Evolutionary conservation across 2,888 invertebrate genomes (phyloP).

Genomic region (Bombyx huttoni): DNA sequence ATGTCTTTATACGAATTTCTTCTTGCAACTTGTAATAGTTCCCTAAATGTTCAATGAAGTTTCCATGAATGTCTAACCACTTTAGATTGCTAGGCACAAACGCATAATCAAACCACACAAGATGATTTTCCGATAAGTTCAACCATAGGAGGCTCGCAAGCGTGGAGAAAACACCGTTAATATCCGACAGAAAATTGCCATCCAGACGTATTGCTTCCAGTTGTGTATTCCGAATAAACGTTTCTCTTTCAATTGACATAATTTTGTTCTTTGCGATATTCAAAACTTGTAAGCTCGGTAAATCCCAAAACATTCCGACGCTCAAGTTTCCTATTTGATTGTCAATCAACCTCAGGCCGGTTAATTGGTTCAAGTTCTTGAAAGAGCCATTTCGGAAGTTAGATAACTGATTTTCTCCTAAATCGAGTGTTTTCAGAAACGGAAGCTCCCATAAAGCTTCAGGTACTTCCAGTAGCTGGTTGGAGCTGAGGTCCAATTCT

Average conservation of each 20-base stretch:
- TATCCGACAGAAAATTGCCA: slow-evolving; percentile 89
- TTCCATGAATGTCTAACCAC: slow-evolving; percentile 92
- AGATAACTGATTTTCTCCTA: slow-evolving; percentile 92
- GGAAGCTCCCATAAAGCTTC: slow-evolving; percentile 85
- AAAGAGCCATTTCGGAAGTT: slow-evolving; percentile 88
- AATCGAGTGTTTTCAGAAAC: slow-evolving; percentile 88
- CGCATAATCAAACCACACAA: slow-evolving; percentile 94
- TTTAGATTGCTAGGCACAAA: slow-evolving; percentile 91
- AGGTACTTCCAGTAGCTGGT: slow-evolving; percentile 85
- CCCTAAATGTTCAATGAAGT: slow-evolving; percentile 88
- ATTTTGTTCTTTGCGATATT: slow-evolving; percentile 93
- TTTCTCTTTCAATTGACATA: slow-evolving; percentile 85
- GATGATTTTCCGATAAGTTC: slow-evolving; percentile 91
- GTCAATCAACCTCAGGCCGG: slow-evolving; percentile 88
- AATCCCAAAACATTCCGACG: slow-evolving; percentile 88
- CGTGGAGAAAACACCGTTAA: slow-evolving; percentile 91
- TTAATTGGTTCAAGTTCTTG: slow-evolving; percentile 87
- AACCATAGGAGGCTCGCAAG: slow-evolving; percentile 88
- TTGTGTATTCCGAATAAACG: slow-evolving; percentile 85
- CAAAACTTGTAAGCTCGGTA: slow-evolving; percentile 86
- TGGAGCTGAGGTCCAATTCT: slow-evolving; percentile 90
- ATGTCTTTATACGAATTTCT: slow-evolving; percentile 84
- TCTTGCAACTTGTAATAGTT: slow-evolving; percentile 91
- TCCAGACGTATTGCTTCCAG: slow-evolving; percentile 90
- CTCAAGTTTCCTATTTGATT: slow-evolving; percentile 90